Evolutionary conservation across 2,888 invertebrate species (phyloP).

Genomic region (Minunthozetes semirufus): DNA sequence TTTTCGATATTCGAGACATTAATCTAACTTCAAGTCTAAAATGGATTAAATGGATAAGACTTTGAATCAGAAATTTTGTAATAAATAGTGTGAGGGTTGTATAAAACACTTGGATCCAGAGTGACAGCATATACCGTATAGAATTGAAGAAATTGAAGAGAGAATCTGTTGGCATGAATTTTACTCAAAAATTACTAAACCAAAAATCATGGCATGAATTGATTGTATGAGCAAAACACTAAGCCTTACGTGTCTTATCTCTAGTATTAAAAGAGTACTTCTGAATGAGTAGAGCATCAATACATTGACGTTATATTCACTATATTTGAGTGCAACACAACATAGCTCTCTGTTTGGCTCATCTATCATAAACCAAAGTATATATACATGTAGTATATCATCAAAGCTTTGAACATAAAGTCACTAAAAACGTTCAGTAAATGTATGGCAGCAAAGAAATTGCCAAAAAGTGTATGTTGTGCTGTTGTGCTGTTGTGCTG

Average conservation of each 20-base stretch:
- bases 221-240: constrained; percentile 12
- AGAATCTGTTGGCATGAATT: neutral
- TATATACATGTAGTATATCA: constrained; percentile 24
- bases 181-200: constrained; percentile 6
- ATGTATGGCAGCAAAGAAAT: neutral
- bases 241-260: constrained; percentile 26
- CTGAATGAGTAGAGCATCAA: neutral
- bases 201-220: constrained; percentile 9
- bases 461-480: neutral
- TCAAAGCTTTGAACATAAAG: neutral
- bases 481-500: no score
- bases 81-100: no score
- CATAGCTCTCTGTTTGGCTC: neutral
- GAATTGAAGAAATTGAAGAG: neutral
- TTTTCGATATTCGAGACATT: no score
- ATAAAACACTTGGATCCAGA: neutral
- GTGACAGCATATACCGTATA: neutral
- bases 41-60: no score
- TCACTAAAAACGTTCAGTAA: neutral
- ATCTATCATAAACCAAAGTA: constrained; percentile 25
- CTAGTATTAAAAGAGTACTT: neutral
- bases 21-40: no score
- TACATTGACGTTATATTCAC: constrained; percentile 21
- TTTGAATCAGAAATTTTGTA: no score
- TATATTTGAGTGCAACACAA: neutral